These are phyloP conservation scores for Drosophila eugracilis DNA, from an alignment of 1,140 invertebrate species.

Conservation along the genomic window DNA sequence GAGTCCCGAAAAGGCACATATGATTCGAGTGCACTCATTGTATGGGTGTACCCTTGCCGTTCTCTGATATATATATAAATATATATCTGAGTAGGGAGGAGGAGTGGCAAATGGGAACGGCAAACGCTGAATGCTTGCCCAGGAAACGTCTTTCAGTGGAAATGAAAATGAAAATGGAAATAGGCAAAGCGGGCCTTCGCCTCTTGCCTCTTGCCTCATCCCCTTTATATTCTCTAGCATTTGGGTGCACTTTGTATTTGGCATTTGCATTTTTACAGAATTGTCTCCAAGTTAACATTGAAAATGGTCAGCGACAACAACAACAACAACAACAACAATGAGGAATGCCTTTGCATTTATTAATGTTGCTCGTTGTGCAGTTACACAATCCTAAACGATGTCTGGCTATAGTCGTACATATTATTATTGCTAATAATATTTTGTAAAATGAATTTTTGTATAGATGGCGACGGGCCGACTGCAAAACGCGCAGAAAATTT, in stretches of 20 bases:
- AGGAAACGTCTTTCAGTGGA: constrained; percentile 80
- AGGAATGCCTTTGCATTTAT: constrained; percentile 67
- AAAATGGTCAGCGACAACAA: constrained; percentile 60
- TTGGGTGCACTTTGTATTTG: constrained; percentile 55
- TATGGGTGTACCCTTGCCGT: no score
- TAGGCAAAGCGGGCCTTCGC: neutral
- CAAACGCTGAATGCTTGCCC: constrained; percentile 14
- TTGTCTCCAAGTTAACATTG: constrained; percentile 70
- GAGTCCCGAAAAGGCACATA: no score
- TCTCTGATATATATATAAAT: no score
- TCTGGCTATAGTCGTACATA: constrained; percentile 40
- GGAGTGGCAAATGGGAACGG: neutral
- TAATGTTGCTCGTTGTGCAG: constrained; percentile 59
- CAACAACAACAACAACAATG: constrained; percentile 9
- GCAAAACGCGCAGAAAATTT: constrained; percentile 68
- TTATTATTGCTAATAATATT: constrained; percentile 8
- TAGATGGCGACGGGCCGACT: constrained; percentile 29
- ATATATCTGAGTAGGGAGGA: constrained; percentile 11
- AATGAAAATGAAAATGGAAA: constrained; percentile 74
- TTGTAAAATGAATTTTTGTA: constrained; percentile 41
- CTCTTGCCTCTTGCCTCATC: neutral
- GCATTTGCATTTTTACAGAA: constrained; percentile 53
- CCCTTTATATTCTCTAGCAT: neutral
- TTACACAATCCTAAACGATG: constrained; percentile 72
- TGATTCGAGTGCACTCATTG: no score